Evolutionary conservation across 2,113 vertebrate species (phyloP), one percentile per base, ranked within the genome.

Genomic region (Chascanopsetta lugubris): DNA sequence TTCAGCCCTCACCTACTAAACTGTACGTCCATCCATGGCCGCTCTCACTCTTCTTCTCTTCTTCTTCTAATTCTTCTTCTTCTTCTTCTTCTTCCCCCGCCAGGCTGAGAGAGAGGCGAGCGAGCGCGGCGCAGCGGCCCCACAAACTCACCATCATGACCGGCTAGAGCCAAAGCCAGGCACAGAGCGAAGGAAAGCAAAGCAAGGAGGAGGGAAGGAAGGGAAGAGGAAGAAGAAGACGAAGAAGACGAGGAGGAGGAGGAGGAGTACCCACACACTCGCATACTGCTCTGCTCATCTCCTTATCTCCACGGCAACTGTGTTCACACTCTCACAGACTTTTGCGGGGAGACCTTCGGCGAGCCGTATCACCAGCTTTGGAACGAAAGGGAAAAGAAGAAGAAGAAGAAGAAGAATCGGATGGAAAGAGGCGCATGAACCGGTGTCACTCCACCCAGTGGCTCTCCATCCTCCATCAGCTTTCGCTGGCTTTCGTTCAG

Each of bases 251-350:
- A 21, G 24, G 40, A 32, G 36, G 55, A 77, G 38, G 69, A 80
- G 25, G 83, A 79, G 50, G 77, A 73, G 61, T 75, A 73, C 70
- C 26, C 13, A 40, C 67, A 58, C 20, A 25, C 21, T 46, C 38
- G 27, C 24, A 58, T 18, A n/a, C 69, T 7, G 5, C 4, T 13
- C 62, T 68, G 64, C 79, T 82, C 85, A 68, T 79, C 72, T 64
- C 50, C 75, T 73, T 74, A 84, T 88, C 86, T 86, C 88, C 82
- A 89, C 53, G 83, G 83, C 87, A 88, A 88, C 87, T 63, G 85
- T 54, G 65, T 85, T 88, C 78, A 62, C 88, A 78, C 78, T 47
- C 77, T 78, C 10, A 29, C 63, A 83, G 77, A 74, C 76, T 85
- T 77, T 68, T 81, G 73, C 68, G 75, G 74, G 83, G 78, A 80